phyloP scores from a whole-genome alignment of 1,140 invertebrate genomes.

The Oryctes rhinoceros region DNA sequence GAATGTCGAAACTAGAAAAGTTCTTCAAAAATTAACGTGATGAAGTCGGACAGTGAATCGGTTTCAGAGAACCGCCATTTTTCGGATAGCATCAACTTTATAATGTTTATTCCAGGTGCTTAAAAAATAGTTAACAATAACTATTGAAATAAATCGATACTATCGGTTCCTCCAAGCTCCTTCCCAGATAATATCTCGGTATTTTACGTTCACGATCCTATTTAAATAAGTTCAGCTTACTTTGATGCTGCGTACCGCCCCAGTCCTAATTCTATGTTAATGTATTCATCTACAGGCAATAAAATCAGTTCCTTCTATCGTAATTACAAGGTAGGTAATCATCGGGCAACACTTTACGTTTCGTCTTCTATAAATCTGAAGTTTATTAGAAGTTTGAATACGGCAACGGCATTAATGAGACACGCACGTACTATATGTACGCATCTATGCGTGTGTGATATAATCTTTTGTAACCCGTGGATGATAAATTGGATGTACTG shows the following conservation, averaged over 20 bases:
- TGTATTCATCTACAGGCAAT: slow-evolving; percentile 29
- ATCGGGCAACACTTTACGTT: slow-evolving; percentile 13
- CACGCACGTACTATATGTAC: not conserved
- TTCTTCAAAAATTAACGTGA: too few species aligned
- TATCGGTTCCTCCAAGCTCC: not conserved
- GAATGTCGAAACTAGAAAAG: too few species aligned
- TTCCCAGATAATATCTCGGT: not conserved
- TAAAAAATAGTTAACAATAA: slow-evolving; percentile 20
- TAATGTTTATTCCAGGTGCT: slow-evolving; percentile 16
- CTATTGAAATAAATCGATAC: slow-evolving; percentile 23
- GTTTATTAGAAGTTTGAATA: not conserved
- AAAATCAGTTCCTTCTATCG: slow-evolving; percentile 15
- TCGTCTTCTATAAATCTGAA: not conserved
- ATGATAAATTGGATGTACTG: not conserved
- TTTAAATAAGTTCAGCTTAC: slow-evolving; percentile 16
- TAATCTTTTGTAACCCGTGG: not conserved
- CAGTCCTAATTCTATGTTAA: not conserved
- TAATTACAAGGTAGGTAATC: slow-evolving; percentile 29
- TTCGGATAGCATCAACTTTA: not conserved
- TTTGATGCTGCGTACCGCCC: not conserved
- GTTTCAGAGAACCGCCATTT: not conserved
- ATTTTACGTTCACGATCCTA: not conserved
- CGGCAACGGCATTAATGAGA: not conserved
- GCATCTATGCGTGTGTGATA: not conserved
- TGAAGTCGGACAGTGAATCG: not conserved